phyloP scores from a whole-genome alignment of 2,888 invertebrate species.

The Schizotus pectinicornis region DNA sequence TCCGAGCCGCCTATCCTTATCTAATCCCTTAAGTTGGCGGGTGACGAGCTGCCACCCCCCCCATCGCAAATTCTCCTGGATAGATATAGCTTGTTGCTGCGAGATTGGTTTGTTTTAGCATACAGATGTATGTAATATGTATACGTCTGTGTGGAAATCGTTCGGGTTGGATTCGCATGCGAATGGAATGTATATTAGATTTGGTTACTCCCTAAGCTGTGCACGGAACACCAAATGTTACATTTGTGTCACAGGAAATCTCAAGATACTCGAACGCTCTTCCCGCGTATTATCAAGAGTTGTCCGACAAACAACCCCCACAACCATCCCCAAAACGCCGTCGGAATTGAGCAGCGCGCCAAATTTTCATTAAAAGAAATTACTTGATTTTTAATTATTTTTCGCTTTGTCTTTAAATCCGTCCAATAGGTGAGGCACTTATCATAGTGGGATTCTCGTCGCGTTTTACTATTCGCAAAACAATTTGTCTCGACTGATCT shows the following conservation, averaged over 20 bases:
- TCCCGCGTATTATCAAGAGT: conserved; percentile 3
- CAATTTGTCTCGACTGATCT: no score
- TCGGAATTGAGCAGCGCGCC: no score
- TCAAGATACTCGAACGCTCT: conserved; percentile 2
- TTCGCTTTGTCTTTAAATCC: no score
- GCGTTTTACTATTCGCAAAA: no score
- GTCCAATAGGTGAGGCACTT: no score
- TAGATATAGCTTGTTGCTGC: conserved; percentile 51
- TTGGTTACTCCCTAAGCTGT: conserved; percentile 26
- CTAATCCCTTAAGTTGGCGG: conserved; percentile 16
- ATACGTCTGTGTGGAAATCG: conserved; percentile 49
- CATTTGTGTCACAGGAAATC: conserved; percentile 22
- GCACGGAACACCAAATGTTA: conserved; percentile 19
- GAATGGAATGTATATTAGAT: conserved; percentile 44
- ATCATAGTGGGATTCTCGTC: no score
- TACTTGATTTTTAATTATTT: no score
- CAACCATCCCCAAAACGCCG: background rate
- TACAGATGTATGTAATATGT: conserved; percentile 55
- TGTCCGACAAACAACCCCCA: conserved; percentile 1
- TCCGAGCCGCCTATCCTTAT: conserved; percentile 31
- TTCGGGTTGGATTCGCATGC: conserved; percentile 46
- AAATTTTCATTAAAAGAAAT: no score
- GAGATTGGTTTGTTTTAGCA: conserved; percentile 56
- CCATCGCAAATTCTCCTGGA: conserved; percentile 22
- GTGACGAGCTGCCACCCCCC: background rate